Evolutionary conservation across 2,888 invertebrate species (phyloP).

Genomic region (Rhaphigaster nebulosa): DNA sequence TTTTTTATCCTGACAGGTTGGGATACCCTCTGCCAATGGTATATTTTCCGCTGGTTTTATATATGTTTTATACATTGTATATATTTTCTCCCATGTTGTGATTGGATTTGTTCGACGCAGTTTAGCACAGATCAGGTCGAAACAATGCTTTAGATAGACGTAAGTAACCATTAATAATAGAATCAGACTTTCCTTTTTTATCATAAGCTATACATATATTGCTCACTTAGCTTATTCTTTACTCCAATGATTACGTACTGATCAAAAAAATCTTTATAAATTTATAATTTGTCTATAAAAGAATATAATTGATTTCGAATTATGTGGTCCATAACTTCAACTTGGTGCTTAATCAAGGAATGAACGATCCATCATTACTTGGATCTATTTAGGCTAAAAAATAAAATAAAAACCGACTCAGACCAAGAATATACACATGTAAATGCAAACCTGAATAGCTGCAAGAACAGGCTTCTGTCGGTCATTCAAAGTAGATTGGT

Average conservation of each 20-base stretch:
- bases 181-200: too few species aligned
- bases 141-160: not conserved
- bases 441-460: not conserved
- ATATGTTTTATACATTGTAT: constrained; percentile 31
- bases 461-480: not conserved
- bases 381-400: not conserved
- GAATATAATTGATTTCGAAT: not conserved
- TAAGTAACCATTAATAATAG: not conserved
- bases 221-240: too few species aligned
- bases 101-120: not conserved
- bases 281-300: not conserved
- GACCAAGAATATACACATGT: not conserved
- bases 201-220: too few species aligned
- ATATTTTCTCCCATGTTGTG: not conserved
- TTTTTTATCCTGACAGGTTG: constrained; percentile 34
- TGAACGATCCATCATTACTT: not conserved
- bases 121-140: not conserved
- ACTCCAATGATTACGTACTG: too few species aligned
- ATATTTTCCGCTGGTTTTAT: not conserved
- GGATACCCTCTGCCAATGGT: not conserved
- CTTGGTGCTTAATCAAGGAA: not conserved
- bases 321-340: not conserved
- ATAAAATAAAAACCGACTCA: not conserved
- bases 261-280: too few species aligned
- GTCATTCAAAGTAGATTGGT: constrained; percentile 18